phyloP scores from a whole-genome alignment of 2,113 vertebrate species.

The Anguilla japonica region DNA sequence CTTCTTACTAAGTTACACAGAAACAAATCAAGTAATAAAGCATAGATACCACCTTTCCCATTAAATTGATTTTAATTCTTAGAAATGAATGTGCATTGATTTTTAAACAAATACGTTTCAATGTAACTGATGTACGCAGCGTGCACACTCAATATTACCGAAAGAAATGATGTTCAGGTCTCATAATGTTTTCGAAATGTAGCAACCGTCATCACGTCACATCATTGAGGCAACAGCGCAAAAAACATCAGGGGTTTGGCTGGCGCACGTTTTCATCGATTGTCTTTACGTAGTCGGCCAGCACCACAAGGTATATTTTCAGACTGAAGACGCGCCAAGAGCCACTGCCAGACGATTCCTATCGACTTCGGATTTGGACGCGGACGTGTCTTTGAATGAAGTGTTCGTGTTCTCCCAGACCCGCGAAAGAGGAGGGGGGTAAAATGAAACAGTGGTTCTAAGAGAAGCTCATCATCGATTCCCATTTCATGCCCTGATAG shows the following conservation, averaged over 20 bases:
- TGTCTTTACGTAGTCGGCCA: not conserved
- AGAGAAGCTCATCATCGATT: not conserved
- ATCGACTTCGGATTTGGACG: not conserved
- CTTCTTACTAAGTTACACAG: no score
- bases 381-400: not conserved
- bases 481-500: slow-evolving; percentile 6
- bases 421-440: not conserved
- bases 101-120: no score
- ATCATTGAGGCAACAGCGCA: not conserved
- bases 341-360: not conserved
- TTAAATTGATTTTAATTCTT: no score
- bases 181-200: not conserved
- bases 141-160: no score
- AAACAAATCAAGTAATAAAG: no score
- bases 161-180: not conserved
- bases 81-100: no score
- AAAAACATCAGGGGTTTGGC: not conserved
- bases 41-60: no score
- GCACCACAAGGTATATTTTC: not conserved
- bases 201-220: not conserved
- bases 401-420: not conserved
- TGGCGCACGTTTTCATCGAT: not conserved
- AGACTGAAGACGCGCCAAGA: not conserved
- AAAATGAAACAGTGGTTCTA: not conserved
- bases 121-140: no score